Base-by-base conservation (phyloP, 2,797 vertebrate species). In the Manis javanica region DNA sequence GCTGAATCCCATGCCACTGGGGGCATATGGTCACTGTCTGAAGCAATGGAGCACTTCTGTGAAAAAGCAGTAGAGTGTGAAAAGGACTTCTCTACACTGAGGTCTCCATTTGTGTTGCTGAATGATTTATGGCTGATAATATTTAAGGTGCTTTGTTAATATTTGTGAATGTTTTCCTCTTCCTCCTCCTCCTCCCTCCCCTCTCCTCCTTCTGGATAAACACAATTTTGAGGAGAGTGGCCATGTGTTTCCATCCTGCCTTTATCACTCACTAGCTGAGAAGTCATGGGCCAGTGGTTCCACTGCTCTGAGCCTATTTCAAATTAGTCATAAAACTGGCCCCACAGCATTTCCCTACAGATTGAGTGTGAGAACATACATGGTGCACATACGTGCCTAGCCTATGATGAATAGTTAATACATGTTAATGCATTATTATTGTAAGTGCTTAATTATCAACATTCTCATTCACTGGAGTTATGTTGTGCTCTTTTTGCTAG, bases 91-190 rank as follows among this genome's bases (percentile, higher is more conserved):
- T 88, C 51, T 21, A 16, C 2, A 3, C 26, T 49, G n/a, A 29
- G 57, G 39, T 71, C 83, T 90, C 42, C 59, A 55, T 34, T 31
- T 68, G n/a, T 59, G 18, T 23, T 26, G 6, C 69, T 46, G 77
- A 39, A n/a, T 95, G 81, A 90, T 75, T 74, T 96, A 64, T 61
- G 86, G 46, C 46, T 85, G 39, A 91, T 77, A 61, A 79, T 95
- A 88, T 88, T 95, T 94, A 88, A 91, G 51, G 68, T 5, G 0
- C 51, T 82, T 19, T 53, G 75, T 31, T 90, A 93, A 79, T 74
- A 61, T 92, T 74, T 90, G 61, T 96, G 69, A 53, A 74, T 24
- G 23, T n/a, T 85, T 82, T 77, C 31, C 23, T 61, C 61, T 77
- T 90, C 42, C 53, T 39, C 71, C 34, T 74, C 39, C 9, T 19